Evolutionary conservation across 2,797 vertebrate species (phyloP).

Genomic region (Arnoldichthys spilopterus): DNA sequence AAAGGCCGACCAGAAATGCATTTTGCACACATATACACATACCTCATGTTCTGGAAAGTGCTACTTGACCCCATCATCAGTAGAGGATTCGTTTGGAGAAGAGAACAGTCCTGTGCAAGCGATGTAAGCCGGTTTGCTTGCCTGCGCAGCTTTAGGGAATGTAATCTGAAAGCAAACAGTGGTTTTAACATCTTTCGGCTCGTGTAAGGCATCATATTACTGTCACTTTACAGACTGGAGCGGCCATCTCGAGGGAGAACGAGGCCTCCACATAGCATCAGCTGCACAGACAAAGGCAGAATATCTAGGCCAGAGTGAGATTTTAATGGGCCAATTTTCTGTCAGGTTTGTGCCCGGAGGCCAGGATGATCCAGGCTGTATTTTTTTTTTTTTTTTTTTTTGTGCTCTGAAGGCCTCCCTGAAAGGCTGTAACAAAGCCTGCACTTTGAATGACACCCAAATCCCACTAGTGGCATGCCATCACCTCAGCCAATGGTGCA

Average conservation of each 20-base stretch:
- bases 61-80: constrained; percentile 25
- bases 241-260: constrained; percentile 30
- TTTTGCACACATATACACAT: constrained; percentile 3
- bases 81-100: constrained; percentile 22
- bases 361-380: constrained; percentile 30
- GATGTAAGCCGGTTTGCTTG: constrained; percentile 23
- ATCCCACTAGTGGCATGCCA: constrained; percentile 51
- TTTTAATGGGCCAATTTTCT: constrained; percentile 56
- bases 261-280: constrained; percentile 14
- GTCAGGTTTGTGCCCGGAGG: constrained; percentile 45
- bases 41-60: background rate
- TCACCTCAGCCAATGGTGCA: constrained; percentile 58
- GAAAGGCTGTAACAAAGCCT: constrained; percentile 55
- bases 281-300: constrained; percentile 33
- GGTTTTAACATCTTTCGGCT: constrained; percentile 40
- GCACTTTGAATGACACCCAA: constrained; percentile 54
- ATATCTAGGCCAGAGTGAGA: constrained; percentile 46
- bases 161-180: constrained; percentile 49
- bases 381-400: constrained; percentile 27
- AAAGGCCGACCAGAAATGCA: background rate
- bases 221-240: constrained; percentile 29
- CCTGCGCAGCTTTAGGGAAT: constrained; percentile 43
- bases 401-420: constrained; percentile 49
- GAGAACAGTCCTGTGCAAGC: constrained; percentile 30
- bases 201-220: constrained; percentile 38